Base-by-base conservation (phyloP, 2,888 invertebrate species). In the Atethmia centrago region DNA sequence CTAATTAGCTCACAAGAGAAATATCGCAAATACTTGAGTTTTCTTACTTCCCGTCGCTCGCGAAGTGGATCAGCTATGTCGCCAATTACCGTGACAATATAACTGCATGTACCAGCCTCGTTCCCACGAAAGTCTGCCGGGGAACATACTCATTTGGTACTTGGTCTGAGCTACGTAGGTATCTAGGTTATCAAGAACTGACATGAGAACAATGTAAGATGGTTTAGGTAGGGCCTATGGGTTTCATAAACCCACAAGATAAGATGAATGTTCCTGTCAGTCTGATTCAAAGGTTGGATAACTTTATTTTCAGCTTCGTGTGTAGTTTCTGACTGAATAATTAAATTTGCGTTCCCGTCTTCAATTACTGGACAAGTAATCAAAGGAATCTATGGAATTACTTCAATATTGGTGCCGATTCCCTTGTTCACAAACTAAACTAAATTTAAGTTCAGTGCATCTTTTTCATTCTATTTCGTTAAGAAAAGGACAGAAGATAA, bases 21-120 rank as follows among this genome's bases (percentile, higher is more conserved):
- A 67, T n/a, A n/a, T 59, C 3, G 21, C 56, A 63, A 67, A 53
- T 21, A 61, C 47, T 42, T n/a, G 25, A 42, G 2, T 49, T 56
- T 72, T 63, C 40, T 73, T 55, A 31, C 40, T 45, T 63, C 62
- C 61, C 31, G 45, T 3, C 12, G 16, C 19, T 19, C 14, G n/a
- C 42, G n/a, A 80, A 79, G 74, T 80, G 7, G 74, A 67, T 79
- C 78, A 79, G 45, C 31, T 9, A 49, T 72, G 80, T 67, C 21
- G 58, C 51, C 67, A 80, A 79, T 80, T 80, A 74, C 47, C 14
- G 47, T 64, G 67, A 78, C 80, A 78, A 78, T 78, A 58, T 63
- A 56, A 53, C 42, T 19, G 74, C 53, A 12, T 8, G 21, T 66
- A 49, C 61, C 49, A 71, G 58, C 80, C 78, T 10, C 56, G 42